Base-by-base conservation (phyloP, 2,797 vertebrate species). In the Urosaurus nigricauda region DNA sequence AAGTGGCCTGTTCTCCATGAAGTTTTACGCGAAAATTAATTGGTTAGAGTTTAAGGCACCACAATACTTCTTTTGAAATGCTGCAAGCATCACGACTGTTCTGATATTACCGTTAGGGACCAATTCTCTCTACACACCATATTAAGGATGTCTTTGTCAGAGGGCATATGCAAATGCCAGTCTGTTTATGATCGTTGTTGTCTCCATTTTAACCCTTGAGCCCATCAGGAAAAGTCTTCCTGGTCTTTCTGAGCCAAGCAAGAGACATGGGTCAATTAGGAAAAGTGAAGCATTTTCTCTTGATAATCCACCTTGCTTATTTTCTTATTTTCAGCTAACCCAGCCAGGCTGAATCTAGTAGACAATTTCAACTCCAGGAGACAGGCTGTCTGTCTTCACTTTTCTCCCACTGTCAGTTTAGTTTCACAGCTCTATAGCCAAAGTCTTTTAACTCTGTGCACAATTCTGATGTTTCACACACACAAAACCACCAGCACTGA, bases 231-330 rank as follows among this genome's bases (percentile, higher is more conserved):
- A 93, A 94, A 56, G 83, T 37, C 65, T 70, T 90, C 87, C 93
- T 88, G 60, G 84, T 92, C 87, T 80, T 94, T 89, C 92, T 94
- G 94, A 95, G 89, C 84, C 63, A 83, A 84, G 79, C 63, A 90
- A 92, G 92, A 94, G 93, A 94, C 93, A 89, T 7, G 7, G 70
- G 91, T 89, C 90, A 94, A 96, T 96, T 96, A 96, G 92, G 90
- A 93, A 92, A 92, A 89, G 77, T 84, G 94, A 94, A 96, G 94
- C 83, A 92, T 95, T 94, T 96, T 95, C 93, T 93, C 91, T 93
- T 94, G 95, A 94, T 95, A 95, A 96, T 93, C 95, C 93, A 93
- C 82, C 86, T 92, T 86, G 84, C n/a, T n/a, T n/a, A n/a, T n/a
- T n/a, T n/a, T 89, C 89, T 94, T 0, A 89, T 92, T 93, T 94